Evolutionary conservation across 2,888 invertebrate genomes (phyloP).

Genomic region (Drosophila vallismaia): DNA sequence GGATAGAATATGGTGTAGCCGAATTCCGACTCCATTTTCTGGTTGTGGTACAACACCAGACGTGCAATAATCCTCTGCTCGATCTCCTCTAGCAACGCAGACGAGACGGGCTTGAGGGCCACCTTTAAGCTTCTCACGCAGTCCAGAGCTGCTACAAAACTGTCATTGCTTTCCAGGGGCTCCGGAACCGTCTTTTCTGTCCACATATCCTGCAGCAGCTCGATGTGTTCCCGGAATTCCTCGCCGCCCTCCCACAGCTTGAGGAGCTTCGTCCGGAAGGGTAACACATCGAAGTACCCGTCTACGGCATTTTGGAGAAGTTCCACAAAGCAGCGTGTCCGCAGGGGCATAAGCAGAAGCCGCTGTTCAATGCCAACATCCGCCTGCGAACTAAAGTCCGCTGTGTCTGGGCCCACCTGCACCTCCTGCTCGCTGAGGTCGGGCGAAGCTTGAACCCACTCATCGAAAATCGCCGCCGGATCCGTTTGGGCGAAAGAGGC

Average conservation of each 20-base stretch:
- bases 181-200: constrained; percentile 14
- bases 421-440: constrained; percentile 43
- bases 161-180: constrained; percentile 67
- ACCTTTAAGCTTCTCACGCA: constrained; percentile 69
- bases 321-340: constrained; percentile 60
- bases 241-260: constrained; percentile 68
- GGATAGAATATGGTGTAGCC: constrained; percentile 81
- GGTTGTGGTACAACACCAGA: constrained; percentile 73
- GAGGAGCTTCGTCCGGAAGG: constrained; percentile 56
- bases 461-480: background rate
- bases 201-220: constrained; percentile 60
- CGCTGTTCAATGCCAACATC: constrained; percentile 62
- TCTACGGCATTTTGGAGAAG: constrained; percentile 47
- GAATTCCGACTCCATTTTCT: constrained; percentile 77
- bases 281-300: constrained; percentile 13
- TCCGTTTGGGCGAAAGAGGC: constrained; percentile 60
- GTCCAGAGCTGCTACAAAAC: constrained; percentile 73
- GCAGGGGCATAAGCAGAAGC: constrained; percentile 54
- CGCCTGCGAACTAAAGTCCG: constrained; percentile 64
- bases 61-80: constrained; percentile 77
- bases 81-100: constrained; percentile 69
- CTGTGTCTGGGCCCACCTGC: constrained; percentile 37
- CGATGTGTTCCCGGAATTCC: constrained; percentile 72
- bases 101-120: constrained; percentile 67
- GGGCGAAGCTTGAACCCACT: constrained; percentile 39